A percentile compares a stretch with the other conserved stretches of the same genome.
phyloP scores from a whole-genome alignment of 2,888 invertebrate genomes.

The Leucophenga maculata region DNA sequence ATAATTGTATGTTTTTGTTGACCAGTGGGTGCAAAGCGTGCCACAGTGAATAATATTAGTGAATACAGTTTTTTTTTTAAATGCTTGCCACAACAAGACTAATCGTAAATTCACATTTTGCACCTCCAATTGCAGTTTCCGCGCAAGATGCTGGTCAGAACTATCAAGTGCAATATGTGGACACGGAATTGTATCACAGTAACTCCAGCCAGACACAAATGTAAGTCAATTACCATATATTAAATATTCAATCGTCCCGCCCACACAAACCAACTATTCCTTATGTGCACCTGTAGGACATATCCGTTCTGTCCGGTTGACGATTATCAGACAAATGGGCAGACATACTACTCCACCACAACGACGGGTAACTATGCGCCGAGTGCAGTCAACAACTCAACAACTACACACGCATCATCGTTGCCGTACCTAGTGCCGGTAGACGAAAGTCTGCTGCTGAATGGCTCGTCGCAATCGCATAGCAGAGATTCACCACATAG shows the following conservation, averaged over 20 bases:
- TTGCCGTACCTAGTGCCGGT: constrained; percentile 80
- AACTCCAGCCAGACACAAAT: constrained; percentile 76
- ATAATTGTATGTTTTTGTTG: not conserved
- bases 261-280: not conserved
- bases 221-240: constrained; percentile 69
- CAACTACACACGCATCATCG: constrained; percentile 72
- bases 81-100: too few species aligned
- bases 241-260: not conserved
- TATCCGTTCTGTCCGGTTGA: constrained; percentile 86
- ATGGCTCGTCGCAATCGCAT: constrained; percentile 73
- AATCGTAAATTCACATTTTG: too few species aligned
- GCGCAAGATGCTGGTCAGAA: constrained; percentile 70
- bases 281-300: constrained; percentile 74
- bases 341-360: constrained; percentile 79
- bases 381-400: constrained; percentile 51
- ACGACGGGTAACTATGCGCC: constrained; percentile 75
- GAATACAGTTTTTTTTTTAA: too few species aligned
- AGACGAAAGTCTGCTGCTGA: constrained; percentile 77
- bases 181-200: constrained; percentile 79
- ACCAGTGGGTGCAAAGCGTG: too few species aligned
- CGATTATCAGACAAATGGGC: constrained; percentile 73
- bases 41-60: too few species aligned
- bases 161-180: constrained; percentile 85
- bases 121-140: constrained; percentile 65
- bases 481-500: constrained; percentile 79